Base-by-base conservation (phyloP, 2,113 vertebrate species). In the Phylloscopus trochilus region DNA sequence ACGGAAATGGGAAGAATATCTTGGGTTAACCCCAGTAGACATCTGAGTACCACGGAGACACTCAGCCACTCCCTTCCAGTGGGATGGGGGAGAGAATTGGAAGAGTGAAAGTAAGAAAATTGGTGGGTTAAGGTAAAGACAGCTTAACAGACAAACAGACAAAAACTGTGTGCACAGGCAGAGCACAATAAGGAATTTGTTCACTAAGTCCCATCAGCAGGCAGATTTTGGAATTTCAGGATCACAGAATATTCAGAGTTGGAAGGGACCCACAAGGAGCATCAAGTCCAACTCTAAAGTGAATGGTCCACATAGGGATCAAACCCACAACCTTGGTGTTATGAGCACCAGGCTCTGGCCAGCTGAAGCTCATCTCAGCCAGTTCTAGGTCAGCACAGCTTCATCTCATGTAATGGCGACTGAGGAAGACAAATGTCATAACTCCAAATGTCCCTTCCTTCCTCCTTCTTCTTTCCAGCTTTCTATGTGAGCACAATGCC, bases 221-320 rank as follows among this genome's bases (percentile, higher is more conserved):
- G 15, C 6, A 33, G 15, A 83, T 44, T 62, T 83, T 53, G 44
- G 15, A 53, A 60, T 69, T 28, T 33, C 46, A 37, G 30, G 60
- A 60, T 37, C 33, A 44, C 14, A 44, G n/a, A 53, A 19, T 28
- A 28, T 77, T 8, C 28, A 39, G 28, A 78, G 22, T n/a, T 46
- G 28, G 12, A 53, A 60, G 39, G 28, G 55, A 60, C 4, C 7
- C 22, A 60, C 27, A 37, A 68, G 6, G 31, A 46, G 13, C 6
- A 46, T 33, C 0, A 0, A 28, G 8, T 46, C 27, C 33, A 60
- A 0, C 7, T 60, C 12, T 52, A 27, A 19, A 52, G 31, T 43
- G 26, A 35, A 43, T 31, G 21, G 35, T 44, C 37, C 52, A 67
- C 7, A 41, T 0, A 59, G 52, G 21, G 31, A 35, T 43, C 35